phyloP scores from a whole-genome alignment of 2,888 invertebrate species.

The Hartigia nigra region DNA sequence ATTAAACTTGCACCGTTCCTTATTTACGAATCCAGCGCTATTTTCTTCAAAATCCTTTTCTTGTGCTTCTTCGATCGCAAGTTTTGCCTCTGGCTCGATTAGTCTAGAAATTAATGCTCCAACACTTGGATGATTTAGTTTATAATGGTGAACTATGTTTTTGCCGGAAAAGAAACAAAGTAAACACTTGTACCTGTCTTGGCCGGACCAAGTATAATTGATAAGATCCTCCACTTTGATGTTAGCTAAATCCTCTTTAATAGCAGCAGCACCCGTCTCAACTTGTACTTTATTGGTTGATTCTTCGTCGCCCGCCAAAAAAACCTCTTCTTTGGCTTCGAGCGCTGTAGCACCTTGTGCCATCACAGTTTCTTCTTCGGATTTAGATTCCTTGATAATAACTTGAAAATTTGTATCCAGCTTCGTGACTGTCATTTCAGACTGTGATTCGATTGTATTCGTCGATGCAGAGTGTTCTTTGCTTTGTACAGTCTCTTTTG shows the following conservation, averaged over 20 bases:
- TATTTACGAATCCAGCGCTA: slow-evolving; percentile 20
- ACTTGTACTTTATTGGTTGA: neutral
- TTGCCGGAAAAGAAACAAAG: slow-evolving; percentile 72
- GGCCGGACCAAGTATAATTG: slow-evolving; percentile 48
- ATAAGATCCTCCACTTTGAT: slow-evolving; percentile 38
- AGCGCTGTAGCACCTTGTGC: slow-evolving; percentile 17
- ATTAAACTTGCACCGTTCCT: slow-evolving; percentile 38
- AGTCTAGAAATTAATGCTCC: slow-evolving; percentile 76
- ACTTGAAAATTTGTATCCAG: slow-evolving; percentile 53
- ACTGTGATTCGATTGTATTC: neutral
- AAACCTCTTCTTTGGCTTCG: slow-evolving; percentile 11
- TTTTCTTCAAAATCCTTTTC: slow-evolving; percentile 61
- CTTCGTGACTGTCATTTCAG: neutral
- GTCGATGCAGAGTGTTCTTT: neutral
- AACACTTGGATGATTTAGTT: slow-evolving; percentile 72
- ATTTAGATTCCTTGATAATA: slow-evolving; percentile 34
- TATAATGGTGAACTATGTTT: slow-evolving; percentile 76
- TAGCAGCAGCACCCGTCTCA: slow-evolving; percentile 38
- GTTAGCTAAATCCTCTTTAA: slow-evolving; percentile 64
- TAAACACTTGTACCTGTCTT: slow-evolving; percentile 69
- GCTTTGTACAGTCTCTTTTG: slow-evolving; percentile 2
- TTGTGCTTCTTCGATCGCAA: slow-evolving; percentile 70
- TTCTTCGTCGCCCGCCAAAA: slow-evolving; percentile 56
- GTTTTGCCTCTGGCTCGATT: slow-evolving; percentile 67
- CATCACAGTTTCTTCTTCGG: neutral